Evolutionary conservation across 2,888 invertebrate species (phyloP), one percentile per base, ranked within the genome.

Genomic region (Hydroisotoma schaefferi): DNA sequence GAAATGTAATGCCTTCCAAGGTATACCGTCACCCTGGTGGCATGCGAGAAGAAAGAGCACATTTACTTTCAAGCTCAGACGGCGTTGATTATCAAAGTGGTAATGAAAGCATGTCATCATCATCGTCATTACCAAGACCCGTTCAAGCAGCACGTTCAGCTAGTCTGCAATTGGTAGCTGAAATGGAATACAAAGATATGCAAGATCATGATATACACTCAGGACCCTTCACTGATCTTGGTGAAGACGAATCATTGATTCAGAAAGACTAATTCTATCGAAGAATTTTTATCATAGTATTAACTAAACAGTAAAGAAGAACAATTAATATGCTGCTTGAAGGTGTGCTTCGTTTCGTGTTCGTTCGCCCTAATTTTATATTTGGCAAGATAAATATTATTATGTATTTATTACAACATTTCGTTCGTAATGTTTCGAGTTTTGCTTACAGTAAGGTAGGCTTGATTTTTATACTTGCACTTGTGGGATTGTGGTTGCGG

Each of bases 1-100:
- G 70, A 15, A 65, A 67, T 55, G 68, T 68, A 3, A 66, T 72
- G 61, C 72, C 71, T 6, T 65, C 72, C 18, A 67, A 70, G 33
- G 68, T 72, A 1, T 73, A 73, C 52, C 67, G 68, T 15, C 73
- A 73, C 38, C 68, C 73, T 15, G 73, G 73, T n/a, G 73, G 73
- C 12, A 25, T 67, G 10, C 47, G 67, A 22, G 70, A 70, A 40
- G 73, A 73, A 58, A 38, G 73, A 25, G 69, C 70, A 2, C 71
- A 67, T 44, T 53, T 73, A 2, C 52, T 73, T 15, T 72, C 72
- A 5, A 65, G 64, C 15, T 67, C 67, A 8, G 72, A 72, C 25
- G 61, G 59, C 0, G 61, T 58, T 3, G 69, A 69, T 46, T 69
- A 67, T 29, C 27, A 60, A 8, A 65, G 66, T 57, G 65, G 66